Evolutionary conservation across 2,797 vertebrate genomes (phyloP).

Genomic region (Lithobates pipiens): DNA sequence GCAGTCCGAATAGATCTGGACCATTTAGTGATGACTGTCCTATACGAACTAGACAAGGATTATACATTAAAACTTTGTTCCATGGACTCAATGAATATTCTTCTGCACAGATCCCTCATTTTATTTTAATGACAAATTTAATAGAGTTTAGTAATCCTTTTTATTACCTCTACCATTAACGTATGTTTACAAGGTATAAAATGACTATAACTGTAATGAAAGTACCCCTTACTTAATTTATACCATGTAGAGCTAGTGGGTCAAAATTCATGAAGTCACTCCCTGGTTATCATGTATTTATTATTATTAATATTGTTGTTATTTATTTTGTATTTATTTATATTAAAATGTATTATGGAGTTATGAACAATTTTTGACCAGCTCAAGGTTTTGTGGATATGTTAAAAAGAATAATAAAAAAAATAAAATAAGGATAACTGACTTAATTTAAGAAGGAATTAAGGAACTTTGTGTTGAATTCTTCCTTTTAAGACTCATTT

Average conservation of each 20-base stretch:
- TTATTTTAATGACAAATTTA: too few relatives aligned
- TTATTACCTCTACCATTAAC: background rate
- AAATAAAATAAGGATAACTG: background rate
- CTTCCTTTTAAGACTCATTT: conserved; percentile 21
- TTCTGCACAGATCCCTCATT: too few relatives aligned
- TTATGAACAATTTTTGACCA: conserved; percentile 17
- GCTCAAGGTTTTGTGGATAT: conserved; percentile 5
- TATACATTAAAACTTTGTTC: too few relatives aligned
- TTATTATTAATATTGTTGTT: background rate
- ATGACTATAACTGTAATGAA: background rate
- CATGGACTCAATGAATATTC: too few relatives aligned
- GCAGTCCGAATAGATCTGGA: too few relatives aligned
- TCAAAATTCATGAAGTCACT: background rate
- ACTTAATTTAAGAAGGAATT: background rate
- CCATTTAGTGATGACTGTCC: too few relatives aligned
- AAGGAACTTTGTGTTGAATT: background rate
- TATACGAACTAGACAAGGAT: too few relatives aligned
- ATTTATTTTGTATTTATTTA: conserved; percentile 43
- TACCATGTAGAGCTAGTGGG: background rate
- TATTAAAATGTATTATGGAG: background rate
- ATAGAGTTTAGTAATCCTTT: too few relatives aligned
- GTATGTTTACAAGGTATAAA: background rate
- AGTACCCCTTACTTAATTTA: background rate
- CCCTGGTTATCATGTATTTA: background rate
- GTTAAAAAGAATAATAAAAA: background rate